A percentile compares a stretch with the other conserved stretches of the same genome.
These are phyloP conservation scores for Psittacula cyanocephala DNA, from an alignment of 2,113 vertebrate species.

Conservation along the genomic window DNA sequence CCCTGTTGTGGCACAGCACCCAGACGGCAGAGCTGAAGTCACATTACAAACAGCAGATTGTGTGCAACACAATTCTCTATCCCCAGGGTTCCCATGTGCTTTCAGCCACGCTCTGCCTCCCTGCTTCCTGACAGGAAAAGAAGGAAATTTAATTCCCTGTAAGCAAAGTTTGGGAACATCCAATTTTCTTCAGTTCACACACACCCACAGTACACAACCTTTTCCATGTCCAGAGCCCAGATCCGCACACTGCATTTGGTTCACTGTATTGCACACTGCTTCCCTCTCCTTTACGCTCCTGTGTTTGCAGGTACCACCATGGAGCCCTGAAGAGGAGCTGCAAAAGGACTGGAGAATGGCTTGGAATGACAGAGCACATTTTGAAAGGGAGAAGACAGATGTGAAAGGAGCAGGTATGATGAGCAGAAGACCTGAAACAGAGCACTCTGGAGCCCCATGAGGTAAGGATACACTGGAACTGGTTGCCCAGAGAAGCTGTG, in stretches of 20 bases:
- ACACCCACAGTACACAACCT: neutral
- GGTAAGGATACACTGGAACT: neutral
- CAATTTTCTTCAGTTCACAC: neutral
- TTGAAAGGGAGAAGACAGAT: neutral
- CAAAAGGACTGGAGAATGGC: neutral
- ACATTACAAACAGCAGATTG: rapidly evolving
- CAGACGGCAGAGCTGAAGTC: neutral
- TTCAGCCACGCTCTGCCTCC: neutral
- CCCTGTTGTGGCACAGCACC: neutral
- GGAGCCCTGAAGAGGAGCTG: neutral
- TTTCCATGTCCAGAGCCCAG: neutral
- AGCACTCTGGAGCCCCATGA: neutral
- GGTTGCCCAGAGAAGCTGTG: neutral
- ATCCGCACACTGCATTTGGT: neutral
- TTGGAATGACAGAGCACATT: neutral
- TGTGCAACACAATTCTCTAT: neutral
- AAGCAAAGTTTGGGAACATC: neutral
- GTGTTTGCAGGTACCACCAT: neutral
- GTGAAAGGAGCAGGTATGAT: rapidly evolving
- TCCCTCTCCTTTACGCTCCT: neutral
- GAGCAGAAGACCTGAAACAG: neutral
- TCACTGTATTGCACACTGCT: neutral
- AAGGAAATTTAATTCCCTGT: neutral
- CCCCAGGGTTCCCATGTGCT: neutral
- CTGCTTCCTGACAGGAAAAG: neutral